Conservation (phyloP, 2,797 vertebrate genomes). For the Vireo griseus region DNA sequence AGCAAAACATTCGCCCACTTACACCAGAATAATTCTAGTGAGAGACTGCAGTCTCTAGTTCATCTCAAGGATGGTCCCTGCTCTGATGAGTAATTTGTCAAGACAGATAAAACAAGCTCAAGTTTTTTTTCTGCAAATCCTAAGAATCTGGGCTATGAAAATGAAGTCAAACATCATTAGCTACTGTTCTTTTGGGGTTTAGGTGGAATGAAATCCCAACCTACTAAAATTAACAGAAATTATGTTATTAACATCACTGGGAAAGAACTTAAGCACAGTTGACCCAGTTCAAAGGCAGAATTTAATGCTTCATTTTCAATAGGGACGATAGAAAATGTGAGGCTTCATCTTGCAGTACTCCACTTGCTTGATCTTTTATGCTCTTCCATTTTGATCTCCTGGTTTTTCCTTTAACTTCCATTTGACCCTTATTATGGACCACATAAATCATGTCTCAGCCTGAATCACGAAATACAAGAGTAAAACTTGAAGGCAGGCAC, state of each 20-base stretch:
- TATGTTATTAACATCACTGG: background rate
- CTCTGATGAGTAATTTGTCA: background rate
- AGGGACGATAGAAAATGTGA: background rate
- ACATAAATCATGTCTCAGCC: background rate
- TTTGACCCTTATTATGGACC: background rate
- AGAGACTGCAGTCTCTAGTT: background rate
- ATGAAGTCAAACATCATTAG: background rate
- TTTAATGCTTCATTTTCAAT: background rate
- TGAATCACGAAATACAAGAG: background rate
- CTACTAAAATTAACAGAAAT: background rate
- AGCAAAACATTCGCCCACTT: background rate
- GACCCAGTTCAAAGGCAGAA: background rate
- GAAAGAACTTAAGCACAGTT: background rate
- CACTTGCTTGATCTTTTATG: background rate
- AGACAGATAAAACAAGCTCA: background rate
- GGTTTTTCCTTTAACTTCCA: background rate
- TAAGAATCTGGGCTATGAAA: background rate
- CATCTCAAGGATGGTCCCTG: background rate
- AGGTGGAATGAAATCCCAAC: background rate
- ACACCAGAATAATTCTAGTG: background rate
- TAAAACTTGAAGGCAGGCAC: background rate
- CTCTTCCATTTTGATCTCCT: background rate
- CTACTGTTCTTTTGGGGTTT: background rate
- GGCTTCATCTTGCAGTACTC: background rate
- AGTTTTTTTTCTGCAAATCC: background rate